Conservation (phyloP, 2,113 vertebrate species). For the Varanus komodoensis region DNA sequence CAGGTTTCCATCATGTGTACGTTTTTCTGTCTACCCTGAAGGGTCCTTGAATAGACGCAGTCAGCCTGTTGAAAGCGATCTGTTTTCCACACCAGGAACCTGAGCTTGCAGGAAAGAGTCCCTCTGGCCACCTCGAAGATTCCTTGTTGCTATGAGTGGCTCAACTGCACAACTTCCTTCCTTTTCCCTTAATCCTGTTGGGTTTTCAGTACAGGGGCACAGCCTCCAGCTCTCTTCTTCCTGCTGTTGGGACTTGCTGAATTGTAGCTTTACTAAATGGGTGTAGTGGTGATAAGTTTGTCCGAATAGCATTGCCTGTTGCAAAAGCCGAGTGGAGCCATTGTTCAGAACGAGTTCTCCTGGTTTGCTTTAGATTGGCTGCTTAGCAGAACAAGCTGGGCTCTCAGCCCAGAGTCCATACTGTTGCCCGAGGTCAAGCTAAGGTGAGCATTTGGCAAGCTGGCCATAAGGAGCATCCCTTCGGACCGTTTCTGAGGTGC, state of each 20-base stretch:
- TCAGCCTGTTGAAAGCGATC: not conserved
- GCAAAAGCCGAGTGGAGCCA: not conserved
- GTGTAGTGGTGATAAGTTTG: not conserved
- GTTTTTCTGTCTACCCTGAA: not conserved
- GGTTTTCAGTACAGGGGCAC: not conserved
- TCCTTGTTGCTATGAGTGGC: not conserved
- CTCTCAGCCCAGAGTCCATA: not conserved
- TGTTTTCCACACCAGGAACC: not conserved
- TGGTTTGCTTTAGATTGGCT: not conserved
- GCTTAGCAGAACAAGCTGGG: not conserved
- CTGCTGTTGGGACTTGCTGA: not conserved
- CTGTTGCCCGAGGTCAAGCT: not conserved
- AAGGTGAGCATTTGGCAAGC: not conserved
- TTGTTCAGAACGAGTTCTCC: not conserved
- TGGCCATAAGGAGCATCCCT: not conserved
- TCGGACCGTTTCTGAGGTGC: not conserved
- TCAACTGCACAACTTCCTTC: not conserved
- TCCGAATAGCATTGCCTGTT: not conserved
- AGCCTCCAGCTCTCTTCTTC: not conserved
- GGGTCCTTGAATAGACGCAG: not conserved
- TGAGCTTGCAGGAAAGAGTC: not conserved
- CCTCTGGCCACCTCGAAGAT: not conserved
- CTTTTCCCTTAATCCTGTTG: not conserved
- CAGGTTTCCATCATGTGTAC: not conserved
- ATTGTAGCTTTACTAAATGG: not conserved